These are phyloP conservation scores for Lanius collurio DNA, from an alignment of 2,113 vertebrate species.

Conservation along the genomic window DNA sequence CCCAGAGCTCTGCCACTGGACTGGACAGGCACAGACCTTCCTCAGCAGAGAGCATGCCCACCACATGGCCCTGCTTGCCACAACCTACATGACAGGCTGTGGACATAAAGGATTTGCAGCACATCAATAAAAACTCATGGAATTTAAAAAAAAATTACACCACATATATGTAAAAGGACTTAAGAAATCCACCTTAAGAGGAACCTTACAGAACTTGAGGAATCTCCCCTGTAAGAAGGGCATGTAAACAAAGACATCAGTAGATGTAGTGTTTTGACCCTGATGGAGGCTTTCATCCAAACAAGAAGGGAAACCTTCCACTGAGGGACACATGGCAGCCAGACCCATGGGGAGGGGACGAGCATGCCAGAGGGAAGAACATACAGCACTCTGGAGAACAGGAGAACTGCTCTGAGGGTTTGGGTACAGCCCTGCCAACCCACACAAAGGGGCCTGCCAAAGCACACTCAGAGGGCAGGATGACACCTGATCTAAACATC, in stretches of 20 bases:
- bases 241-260: conserved; percentile 28
- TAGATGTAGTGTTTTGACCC: conserved; percentile 35
- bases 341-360: neutral
- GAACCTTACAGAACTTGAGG: conserved; percentile 4
- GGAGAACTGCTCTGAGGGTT: neutral
- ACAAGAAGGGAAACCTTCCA: neutral
- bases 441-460: neutral
- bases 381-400: neutral
- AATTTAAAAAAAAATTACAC: neutral
- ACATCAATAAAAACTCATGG: neutral
- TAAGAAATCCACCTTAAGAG: conserved; percentile 10
- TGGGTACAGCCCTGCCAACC: neutral
- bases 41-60: neutral
- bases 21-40: neutral
- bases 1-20: neutral
- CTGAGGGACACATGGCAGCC: neutral
- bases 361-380: neutral
- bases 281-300: neutral
- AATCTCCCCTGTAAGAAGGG: neutral
- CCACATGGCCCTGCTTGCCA: neutral
- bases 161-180: neutral
- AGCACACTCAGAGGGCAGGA: neutral
- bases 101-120: neutral
- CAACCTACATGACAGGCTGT: neutral
- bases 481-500: neutral